Evolutionary conservation across 2,797 vertebrate genomes (phyloP), one percentile per base, ranked within the genome.

Genomic region (Hirundo rustica): DNA sequence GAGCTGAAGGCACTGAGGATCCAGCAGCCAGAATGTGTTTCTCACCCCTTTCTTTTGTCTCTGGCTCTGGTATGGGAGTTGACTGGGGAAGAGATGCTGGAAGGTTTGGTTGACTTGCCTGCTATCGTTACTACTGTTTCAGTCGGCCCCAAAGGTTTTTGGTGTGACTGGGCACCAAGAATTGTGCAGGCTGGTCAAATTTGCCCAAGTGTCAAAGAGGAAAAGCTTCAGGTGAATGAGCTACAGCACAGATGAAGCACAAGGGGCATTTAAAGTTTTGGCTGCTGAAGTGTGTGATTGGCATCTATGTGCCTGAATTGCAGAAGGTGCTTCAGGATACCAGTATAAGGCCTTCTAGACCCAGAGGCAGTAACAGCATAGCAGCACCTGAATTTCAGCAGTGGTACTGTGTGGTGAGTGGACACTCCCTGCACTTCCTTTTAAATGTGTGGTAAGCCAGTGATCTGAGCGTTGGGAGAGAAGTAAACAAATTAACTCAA

Each of bases 101-200:
- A 51, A 61, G 19, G 13, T 54, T 83, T 62, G 36, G 7, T 44
- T 88, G 18, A 34, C 32, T 83, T 80, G 8, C 13, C 11, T 81
- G 26, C 4, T 77, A 0, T 61, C 0, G 0, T 79, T 82, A 23
- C 4, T 65, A 2, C 30, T 77, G 45, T 76, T 86, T 70, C 40
- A 60, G 32, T 51, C 30, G 44, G 6, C 5, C 29, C 16, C 20
- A 26, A 45, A 67, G 29, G 29, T 42, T 87, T 85, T 75, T 67
- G 34, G 5, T 91, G 1, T 26, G n/a, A 13, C 34, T 32, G 65
- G 32, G 13, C 30, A 65, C 13, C 21, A 36, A 6, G 38, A 6
- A 1, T 51, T 87, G 36, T 34, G 34, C 29, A 67, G 40, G 11
- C 22, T 72, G 29, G 36, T 76, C 30, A 36, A 21, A 10, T 9